Base-by-base conservation (phyloP, 2,888 invertebrate species). In the Gerris lacustris region DNA sequence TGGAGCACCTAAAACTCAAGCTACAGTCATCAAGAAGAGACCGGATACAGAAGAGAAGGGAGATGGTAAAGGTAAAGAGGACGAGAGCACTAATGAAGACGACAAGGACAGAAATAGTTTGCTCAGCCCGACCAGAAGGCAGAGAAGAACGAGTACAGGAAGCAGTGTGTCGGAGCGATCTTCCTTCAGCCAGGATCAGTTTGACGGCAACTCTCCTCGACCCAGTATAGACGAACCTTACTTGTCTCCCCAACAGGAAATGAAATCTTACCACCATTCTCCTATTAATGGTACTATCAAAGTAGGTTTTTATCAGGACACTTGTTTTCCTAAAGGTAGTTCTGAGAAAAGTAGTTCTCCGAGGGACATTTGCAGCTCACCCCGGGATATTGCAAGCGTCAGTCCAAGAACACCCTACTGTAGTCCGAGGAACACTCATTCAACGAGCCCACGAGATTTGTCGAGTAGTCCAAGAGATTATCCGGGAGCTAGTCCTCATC, bases 221-320 rank as follows among this genome's bases (percentile, higher is more conserved):
- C 77, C 77, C 6, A 77, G 77, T 71, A 45, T 77, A 6, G 77
- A 77, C 69, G 77, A 75, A 74, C 88, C 89, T 1, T 90, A 88
- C 77, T 86, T 86, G n/a, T 90, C 90, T 0, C 90, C 90, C 0
- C 85, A 79, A 64, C 79, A 73, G 43, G 70, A 78, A 77, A 70
- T 81, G 79, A 47, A 81, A 79, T 4, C 81, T 78, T 75, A 79
- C 76, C 84, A 88, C 6, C 82, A 89, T 78, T 87, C 89, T 0
- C 84, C 87, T 15, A 84, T 90, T n/a, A 92, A 92, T 77, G 91
- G 91, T 0, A 88, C 91, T 6, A 89, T 93, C 6, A 85, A 92
- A 75, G 92, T 92, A 55, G 93, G 93, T 5, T 94, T 94, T 79
- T 93, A 94, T 80, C 93, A 94, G 79, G 93, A 93, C 76, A 90